phyloP scores from a whole-genome alignment of 1,140 invertebrate species.

The Procambarus virginalis region DNA sequence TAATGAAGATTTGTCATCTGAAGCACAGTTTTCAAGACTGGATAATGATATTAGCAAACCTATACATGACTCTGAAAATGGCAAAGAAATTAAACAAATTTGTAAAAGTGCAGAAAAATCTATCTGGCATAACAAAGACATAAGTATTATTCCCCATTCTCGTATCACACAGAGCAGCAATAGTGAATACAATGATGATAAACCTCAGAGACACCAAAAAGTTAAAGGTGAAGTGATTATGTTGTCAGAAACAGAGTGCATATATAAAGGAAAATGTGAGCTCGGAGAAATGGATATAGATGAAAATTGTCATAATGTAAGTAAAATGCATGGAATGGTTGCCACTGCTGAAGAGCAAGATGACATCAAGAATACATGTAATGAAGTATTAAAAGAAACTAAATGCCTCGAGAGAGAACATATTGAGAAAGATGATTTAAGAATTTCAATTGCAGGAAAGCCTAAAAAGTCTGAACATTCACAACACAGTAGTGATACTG shows the following conservation, averaged over 20 bases:
- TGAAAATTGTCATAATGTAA: neutral
- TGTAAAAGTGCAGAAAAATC: neutral
- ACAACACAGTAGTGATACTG: neutral
- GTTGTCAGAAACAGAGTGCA: neutral
- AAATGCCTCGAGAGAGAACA: neutral
- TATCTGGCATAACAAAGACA: neutral
- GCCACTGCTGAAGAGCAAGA: neutral
- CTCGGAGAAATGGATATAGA: neutral
- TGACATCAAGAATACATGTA: neutral
- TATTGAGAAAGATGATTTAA: neutral
- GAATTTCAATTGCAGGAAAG: neutral
- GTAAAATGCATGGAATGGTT: neutral
- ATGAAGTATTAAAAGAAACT: neutral
- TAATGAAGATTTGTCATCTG: neutral
- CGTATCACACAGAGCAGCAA: neutral
- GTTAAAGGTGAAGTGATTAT: neutral
- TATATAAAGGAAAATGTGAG: neutral
- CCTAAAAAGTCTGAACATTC: neutral
- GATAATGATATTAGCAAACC: neutral
- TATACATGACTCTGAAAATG: neutral
- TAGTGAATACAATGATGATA: neutral
- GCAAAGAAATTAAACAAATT: neutral
- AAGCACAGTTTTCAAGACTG: neutral
- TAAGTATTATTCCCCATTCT: neutral
- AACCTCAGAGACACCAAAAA: neutral